Conservation (phyloP, 2,797 vertebrate species). For the Sebastes nivosus region DNA sequence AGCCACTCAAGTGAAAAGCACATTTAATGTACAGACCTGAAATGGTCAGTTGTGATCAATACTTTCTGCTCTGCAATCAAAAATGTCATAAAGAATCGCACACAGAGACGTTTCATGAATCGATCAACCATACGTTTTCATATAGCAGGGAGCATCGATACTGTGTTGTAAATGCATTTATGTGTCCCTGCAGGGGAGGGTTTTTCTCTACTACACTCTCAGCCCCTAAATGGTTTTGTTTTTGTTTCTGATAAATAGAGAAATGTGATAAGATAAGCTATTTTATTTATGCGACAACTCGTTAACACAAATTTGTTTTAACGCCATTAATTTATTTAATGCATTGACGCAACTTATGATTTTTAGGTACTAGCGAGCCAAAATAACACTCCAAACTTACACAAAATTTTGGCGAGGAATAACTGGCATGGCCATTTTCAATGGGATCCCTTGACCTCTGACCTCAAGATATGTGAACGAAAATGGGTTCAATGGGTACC, state of each 20-base stretch:
- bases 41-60: constrained; percentile 52
- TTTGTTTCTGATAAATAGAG: not conserved
- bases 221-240: not conserved
- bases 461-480: no score
- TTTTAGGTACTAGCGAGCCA: no score
- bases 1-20: constrained; percentile 21
- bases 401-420: no score
- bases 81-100: constrained; percentile 37
- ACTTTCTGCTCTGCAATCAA: constrained; percentile 39
- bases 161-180: constrained; percentile 13
- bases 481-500: no score
- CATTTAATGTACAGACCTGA: constrained; percentile 27
- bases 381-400: no score
- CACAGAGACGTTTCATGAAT: constrained; percentile 11
- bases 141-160: constrained; percentile 9
- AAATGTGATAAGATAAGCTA: not conserved
- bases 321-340: no score
- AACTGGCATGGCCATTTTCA: no score
- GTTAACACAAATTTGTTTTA: no score
- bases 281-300: not conserved
- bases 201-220: not conserved
- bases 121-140: constrained; percentile 22
- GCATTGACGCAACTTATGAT: no score
- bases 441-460: no score
- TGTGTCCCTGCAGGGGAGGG: not conserved